A percentile compares a stretch with the other conserved stretches of the same genome.
Evolutionary conservation across 2,113 vertebrate genomes (phyloP).

Genomic region (Pseudopodoces humilis): DNA sequence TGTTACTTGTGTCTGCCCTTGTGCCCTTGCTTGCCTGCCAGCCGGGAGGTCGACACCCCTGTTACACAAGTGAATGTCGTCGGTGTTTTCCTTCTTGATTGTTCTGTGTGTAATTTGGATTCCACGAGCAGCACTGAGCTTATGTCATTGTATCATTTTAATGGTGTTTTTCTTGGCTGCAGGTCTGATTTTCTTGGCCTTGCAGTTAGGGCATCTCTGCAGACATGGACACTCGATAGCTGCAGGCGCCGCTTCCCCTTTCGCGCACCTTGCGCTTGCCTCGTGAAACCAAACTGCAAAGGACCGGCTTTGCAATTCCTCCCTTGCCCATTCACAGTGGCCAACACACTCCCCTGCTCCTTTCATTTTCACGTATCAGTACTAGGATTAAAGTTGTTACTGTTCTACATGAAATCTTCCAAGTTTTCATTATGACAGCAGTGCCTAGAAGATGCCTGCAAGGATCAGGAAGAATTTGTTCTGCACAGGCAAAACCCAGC

Average conservation of each 20-base stretch:
- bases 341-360: neutral
- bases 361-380: neutral
- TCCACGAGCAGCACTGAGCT: neutral
- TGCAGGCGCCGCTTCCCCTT: neutral
- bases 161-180: slow-evolving; percentile 43
- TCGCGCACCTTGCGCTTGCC: neutral
- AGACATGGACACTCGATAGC: neutral
- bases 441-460: neutral
- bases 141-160: slow-evolving; percentile 14
- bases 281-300: neutral
- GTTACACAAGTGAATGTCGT: neutral
- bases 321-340: accelerated
- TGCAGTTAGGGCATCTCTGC: neutral
- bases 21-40: neutral
- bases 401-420: neutral
- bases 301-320: neutral
- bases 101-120: neutral
- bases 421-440: neutral
- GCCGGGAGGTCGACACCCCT: neutral
- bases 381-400: neutral
- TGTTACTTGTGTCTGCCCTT: neutral
- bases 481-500: neutral
- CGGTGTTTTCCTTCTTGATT: slow-evolving; percentile 16
- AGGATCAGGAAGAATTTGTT: neutral
- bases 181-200: slow-evolving; percentile 30